phyloP scores from a whole-genome alignment of 2,888 invertebrate genomes.

The Plebejus anna region DNA sequence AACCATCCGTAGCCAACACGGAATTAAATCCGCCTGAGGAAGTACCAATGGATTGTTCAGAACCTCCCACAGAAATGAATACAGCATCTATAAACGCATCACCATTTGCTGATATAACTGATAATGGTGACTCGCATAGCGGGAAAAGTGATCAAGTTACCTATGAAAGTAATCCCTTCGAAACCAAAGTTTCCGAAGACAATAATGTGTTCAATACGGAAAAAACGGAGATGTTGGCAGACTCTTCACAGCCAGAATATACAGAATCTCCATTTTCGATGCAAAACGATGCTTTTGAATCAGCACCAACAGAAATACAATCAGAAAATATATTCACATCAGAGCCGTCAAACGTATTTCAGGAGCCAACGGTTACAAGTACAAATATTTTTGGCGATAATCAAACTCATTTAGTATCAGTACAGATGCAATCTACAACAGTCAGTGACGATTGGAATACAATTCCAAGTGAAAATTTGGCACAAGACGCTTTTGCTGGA shows the following conservation, averaged over 20 bases:
- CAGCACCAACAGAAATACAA: constrained; percentile 33
- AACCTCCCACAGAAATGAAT: constrained; percentile 46
- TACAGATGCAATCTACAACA: constrained; percentile 37
- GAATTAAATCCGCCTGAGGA: constrained; percentile 33
- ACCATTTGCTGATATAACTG: constrained; percentile 53
- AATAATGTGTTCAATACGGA: constrained; percentile 40
- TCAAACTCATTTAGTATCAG: constrained; percentile 39
- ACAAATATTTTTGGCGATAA: constrained; percentile 36
- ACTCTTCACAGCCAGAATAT: constrained; percentile 43
- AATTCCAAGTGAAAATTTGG: constrained; percentile 53
- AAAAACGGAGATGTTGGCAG: constrained; percentile 49
- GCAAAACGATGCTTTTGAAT: constrained; percentile 39
- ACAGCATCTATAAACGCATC: constrained; percentile 49
- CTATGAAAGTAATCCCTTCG: constrained; percentile 64
- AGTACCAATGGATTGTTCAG: constrained; percentile 65
- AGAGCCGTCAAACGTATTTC: constrained; percentile 39
- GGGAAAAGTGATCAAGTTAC: constrained; percentile 40
- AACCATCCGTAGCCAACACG: constrained; percentile 32
- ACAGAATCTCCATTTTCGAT: constrained; percentile 41
- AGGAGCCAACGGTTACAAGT: constrained; percentile 31
- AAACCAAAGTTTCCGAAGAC: constrained; percentile 44
- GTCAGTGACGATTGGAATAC: constrained; percentile 49
- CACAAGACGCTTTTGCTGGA: constrained; percentile 53
- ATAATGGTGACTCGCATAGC: constrained; percentile 43
- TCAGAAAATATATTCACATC: constrained; percentile 45